Evolutionary conservation across 2,797 vertebrate genomes (phyloP), one percentile per base, ranked within the genome.

Genomic region (Botia kubotai): DNA sequence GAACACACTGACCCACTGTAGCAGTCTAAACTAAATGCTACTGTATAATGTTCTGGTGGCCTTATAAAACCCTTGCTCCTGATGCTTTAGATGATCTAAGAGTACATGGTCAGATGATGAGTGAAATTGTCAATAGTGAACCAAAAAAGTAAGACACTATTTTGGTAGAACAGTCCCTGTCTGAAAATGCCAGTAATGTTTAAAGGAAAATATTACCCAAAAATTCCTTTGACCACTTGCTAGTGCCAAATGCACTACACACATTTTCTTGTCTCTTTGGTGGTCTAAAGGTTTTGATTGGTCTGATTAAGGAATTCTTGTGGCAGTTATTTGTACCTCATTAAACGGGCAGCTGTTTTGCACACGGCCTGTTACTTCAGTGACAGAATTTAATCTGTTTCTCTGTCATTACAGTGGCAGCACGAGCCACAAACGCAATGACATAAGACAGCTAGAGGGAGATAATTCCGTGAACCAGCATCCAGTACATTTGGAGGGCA

Each of bases 301-400:
- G 53, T 53, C 46, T 65, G 33, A 62, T 52, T 43, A 79, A 72
- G 58, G 12, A 39, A 53, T 62, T 23, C 29, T 39, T 66, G 33
- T 19, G 63, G 17, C 8, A 19, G 63, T 39, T 36, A 23, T 68
- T 46, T 68, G 5, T 77, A 29, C 5, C 65, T 3, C 52, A 71
- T 50, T 52, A 70, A 70, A 78, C 16, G 48, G 23, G 17, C 39
- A 62, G 21, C 39, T 63, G 60, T 71, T 79, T 79, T 14, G n/a
- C 68, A 71, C 16, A 70, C 23, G n/a, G 14, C 13, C 17, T 12
- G 55, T 77, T 39, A 39, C 53, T 23, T 67, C 19, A 63, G 52
- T 39, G n/a, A 23, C 48, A 76, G 33, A 39, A 66, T 66, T 17
- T 10, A 26, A 60, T 60, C 57, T 19, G 17, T 29, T 39, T 39